These are phyloP conservation scores for Macaca mulatta DNA, from an alignment of 2,113 vertebrate genomes.

Conservation along the genomic window DNA sequence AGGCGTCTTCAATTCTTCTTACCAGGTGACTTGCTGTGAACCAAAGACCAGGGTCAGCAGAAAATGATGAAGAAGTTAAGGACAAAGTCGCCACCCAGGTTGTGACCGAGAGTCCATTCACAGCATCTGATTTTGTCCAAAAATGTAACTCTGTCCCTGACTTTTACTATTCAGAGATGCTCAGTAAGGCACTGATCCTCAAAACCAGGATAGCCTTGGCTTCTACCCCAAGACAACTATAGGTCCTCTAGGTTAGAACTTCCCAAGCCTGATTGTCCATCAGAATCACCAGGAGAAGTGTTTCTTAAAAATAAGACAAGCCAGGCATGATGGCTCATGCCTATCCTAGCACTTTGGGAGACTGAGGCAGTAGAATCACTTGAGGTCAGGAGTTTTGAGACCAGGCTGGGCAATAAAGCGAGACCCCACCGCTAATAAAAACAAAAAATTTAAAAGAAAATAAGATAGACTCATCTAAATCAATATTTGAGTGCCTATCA, in stretches of 20 bases:
- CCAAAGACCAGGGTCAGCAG: not conserved
- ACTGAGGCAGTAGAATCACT: not conserved
- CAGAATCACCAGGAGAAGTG: not conserved
- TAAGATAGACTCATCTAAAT: not conserved
- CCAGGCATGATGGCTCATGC: not conserved
- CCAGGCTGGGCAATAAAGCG: not conserved
- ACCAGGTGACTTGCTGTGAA: not conserved
- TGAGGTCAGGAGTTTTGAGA: not conserved
- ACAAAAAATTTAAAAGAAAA: no score
- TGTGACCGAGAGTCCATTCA: not conserved
- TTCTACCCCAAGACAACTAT: not conserved
- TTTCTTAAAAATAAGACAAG: not conserved
- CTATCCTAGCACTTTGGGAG: not conserved
- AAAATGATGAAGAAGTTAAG: not conserved
- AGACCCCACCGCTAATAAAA: not conserved
- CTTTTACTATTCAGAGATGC: not conserved
- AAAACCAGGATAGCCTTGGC: not conserved
- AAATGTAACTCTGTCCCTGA: not conserved
- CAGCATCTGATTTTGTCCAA: not conserved
- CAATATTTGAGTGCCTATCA: not conserved
- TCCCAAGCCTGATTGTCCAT: not conserved
- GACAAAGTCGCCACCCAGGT: not conserved
- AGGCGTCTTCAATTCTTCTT: not conserved
- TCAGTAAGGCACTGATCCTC: not conserved
- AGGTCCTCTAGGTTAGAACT: not conserved